These are phyloP conservation scores for Drosophila dunni DNA, from an alignment of 1,140 invertebrate genomes.

Conservation along the genomic window DNA sequence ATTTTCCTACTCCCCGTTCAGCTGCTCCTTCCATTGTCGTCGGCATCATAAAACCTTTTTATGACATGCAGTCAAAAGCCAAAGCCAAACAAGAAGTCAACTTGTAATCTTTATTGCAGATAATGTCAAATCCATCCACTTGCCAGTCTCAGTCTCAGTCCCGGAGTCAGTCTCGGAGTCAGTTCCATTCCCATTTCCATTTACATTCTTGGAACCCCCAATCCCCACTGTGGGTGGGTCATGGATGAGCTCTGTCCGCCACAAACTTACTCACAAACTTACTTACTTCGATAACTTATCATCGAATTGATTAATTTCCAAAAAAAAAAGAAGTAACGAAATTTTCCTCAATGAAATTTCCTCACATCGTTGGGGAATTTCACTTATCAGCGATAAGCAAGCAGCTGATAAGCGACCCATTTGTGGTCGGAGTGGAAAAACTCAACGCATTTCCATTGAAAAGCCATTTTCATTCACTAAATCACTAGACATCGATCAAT, in stretches of 20 bases:
- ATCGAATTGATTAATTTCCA: conserved; percentile 61
- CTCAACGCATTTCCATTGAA: conserved; percentile 16
- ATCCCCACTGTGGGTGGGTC: conserved; percentile 15
- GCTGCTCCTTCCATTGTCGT: conserved; percentile 23
- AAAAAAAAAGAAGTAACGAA: conserved; percentile 34
- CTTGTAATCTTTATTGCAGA: conserved; percentile 80
- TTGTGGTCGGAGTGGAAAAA: not conserved
- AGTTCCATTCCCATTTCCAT: not conserved
- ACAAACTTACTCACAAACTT: conserved; percentile 6
- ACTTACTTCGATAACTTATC: conserved; percentile 61
- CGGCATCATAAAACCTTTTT: conserved; percentile 71
- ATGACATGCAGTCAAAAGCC: conserved; percentile 72
- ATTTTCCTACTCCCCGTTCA: not conserved
- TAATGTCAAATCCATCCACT: conserved; percentile 77
- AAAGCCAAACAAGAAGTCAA: conserved; percentile 74
- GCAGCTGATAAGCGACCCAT: conserved; percentile 23
- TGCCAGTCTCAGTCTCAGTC: conserved; percentile 15
- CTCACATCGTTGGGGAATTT: conserved; percentile 16
- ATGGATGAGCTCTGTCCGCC: not conserved
- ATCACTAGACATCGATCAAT: conserved; percentile 33
- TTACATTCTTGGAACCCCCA: not conserved
- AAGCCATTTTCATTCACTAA: conserved; percentile 31
- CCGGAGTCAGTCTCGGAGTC: not conserved
- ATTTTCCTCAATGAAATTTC: conserved; percentile 24
- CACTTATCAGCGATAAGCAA: conserved; percentile 22